Conservation (phyloP, 2,888 invertebrate genomes). For the Bombylius discolor region DNA sequence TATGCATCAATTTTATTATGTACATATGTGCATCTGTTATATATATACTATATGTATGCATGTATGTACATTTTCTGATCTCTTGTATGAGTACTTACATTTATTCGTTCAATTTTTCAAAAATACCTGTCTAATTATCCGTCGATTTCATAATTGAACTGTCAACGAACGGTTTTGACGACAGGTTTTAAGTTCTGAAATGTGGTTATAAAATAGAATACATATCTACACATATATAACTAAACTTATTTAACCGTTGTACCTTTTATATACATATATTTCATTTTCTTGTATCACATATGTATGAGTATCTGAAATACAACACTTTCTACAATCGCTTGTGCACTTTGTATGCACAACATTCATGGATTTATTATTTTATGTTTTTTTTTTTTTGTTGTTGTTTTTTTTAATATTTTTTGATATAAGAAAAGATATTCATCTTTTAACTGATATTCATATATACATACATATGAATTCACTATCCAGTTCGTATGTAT, state of each 20-base stretch:
- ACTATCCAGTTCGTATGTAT: background rate
- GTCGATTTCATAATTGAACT: conserved; percentile 3
- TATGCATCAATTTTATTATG: background rate
- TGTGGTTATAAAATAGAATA: background rate
- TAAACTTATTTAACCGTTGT: no score
- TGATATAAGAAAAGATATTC: background rate
- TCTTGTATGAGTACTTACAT: background rate
- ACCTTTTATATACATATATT: background rate
- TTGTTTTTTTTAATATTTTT: background rate
- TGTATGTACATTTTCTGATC: no score
- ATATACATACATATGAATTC: background rate
- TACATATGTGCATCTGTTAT: background rate
- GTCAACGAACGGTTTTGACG: conserved; percentile 3
- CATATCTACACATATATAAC: no score
- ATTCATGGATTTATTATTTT: no score
- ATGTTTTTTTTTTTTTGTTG: no score
- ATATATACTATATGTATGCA: background rate
- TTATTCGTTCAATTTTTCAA: background rate
- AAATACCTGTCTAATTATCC: background rate
- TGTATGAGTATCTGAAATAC: background rate
- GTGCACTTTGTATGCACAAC: no score
- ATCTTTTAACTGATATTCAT: background rate
- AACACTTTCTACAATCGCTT: background rate
- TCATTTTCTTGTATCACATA: background rate
- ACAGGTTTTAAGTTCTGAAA: conserved; percentile 3